These are phyloP conservation scores for Tricholauxania praeusta DNA, from an alignment of 2,888 invertebrate species.

Conservation along the genomic window DNA sequence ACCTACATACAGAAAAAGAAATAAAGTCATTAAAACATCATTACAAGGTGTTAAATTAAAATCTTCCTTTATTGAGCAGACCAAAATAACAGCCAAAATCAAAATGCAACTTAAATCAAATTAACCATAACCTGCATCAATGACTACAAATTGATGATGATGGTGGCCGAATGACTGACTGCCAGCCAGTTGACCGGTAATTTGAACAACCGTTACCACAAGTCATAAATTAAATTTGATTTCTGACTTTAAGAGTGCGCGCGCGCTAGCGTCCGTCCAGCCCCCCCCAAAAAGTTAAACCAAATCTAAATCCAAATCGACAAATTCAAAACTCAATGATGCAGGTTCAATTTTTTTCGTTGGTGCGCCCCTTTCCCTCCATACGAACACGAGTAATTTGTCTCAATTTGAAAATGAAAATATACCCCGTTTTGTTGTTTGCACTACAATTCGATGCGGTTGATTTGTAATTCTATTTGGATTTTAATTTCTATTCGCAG, in stretches of 20 bases:
- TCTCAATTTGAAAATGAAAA: too few relatives aligned
- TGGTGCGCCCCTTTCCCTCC: too few relatives aligned
- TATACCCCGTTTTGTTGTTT: not conserved
- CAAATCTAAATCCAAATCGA: not conserved
- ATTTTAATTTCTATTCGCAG: not conserved
- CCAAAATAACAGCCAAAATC: not conserved
- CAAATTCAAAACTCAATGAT: not conserved
- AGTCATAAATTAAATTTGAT: constrained; percentile 24
- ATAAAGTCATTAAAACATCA: constrained; percentile 26
- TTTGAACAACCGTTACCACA: constrained; percentile 20
- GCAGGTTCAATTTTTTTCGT: too few relatives aligned
- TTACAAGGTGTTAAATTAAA: constrained; percentile 25
- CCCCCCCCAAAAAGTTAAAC: not conserved
- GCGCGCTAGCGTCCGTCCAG: too few relatives aligned
- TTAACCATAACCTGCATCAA: constrained; percentile 21
- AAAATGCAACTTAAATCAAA: constrained; percentile 3
- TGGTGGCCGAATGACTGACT: too few relatives aligned
- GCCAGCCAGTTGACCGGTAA: not conserved
- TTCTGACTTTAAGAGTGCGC: not conserved
- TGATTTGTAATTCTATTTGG: not conserved
- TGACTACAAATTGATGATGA: not conserved
- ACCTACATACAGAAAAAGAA: not conserved
- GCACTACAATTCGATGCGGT: constrained; percentile 9
- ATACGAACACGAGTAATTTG: too few relatives aligned
- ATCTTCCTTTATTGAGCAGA: constrained; percentile 6